phyloP scores from a whole-genome alignment of 2,797 vertebrate species.

The Sebastolobus alascanus region DNA sequence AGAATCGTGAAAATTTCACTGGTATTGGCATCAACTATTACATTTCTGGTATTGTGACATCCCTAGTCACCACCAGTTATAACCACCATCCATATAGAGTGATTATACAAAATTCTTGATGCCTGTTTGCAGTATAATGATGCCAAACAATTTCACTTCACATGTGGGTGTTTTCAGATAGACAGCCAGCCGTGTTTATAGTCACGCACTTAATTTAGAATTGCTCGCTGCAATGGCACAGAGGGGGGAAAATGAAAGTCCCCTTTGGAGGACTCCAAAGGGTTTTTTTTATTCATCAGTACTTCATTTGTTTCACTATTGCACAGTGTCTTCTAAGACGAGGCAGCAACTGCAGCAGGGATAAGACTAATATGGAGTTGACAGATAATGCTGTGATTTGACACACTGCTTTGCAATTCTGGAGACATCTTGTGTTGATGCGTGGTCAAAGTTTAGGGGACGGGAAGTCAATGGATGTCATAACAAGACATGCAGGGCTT shows the following conservation, averaged over 20 bases:
- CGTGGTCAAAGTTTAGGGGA: conserved; percentile 24
- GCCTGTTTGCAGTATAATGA: conserved; percentile 30
- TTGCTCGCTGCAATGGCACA: conserved; percentile 38
- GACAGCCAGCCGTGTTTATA: conserved; percentile 50
- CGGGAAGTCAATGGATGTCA: conserved; percentile 22
- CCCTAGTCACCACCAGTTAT: no score
- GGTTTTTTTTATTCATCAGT: conserved; percentile 64
- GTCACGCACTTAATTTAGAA: conserved; percentile 50
- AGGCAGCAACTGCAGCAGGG: conserved; percentile 51
- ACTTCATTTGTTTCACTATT: conserved; percentile 64
- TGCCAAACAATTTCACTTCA: conserved; percentile 48
- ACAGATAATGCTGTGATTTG: conserved; percentile 63
- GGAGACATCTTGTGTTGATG: conserved; percentile 18
- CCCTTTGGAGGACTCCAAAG: conserved; percentile 66
- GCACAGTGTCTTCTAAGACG: conserved; percentile 55
- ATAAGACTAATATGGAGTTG: conserved; percentile 59
- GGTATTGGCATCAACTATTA: no score
- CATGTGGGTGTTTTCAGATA: conserved; percentile 60
- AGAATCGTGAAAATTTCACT: no score
- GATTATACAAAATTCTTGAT: conserved; percentile 34
- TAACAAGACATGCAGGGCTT: conserved; percentile 11
- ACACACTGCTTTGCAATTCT: conserved; percentile 45
- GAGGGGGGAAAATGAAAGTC: conserved; percentile 47
- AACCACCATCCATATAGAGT: not conserved
- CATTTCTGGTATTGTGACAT: no score